Evolutionary conservation across 2,888 invertebrate species (phyloP).

Genomic region (Drosophila maculinotata): DNA sequence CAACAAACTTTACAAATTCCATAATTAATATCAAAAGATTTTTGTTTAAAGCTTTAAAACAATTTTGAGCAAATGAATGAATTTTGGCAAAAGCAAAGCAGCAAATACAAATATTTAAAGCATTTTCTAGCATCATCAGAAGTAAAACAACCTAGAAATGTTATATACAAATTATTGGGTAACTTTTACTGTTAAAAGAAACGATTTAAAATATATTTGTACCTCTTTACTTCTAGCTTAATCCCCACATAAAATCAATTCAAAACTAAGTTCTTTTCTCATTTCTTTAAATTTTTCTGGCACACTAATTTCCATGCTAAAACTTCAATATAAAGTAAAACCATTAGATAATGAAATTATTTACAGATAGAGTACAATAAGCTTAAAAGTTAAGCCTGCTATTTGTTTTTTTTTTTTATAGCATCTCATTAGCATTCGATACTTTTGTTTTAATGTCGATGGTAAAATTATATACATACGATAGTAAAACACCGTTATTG

Average conservation of each 20-base stretch:
- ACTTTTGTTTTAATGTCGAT: conserved; percentile 41
- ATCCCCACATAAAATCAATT: neutral
- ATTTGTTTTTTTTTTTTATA: conserved; percentile 19
- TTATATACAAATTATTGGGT: too few species aligned
- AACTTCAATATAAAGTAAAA: conserved; percentile 22
- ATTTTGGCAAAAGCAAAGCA: conserved; percentile 43
- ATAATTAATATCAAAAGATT: conserved; percentile 12
- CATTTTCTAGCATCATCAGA: neutral
- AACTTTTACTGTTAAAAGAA: too few species aligned
- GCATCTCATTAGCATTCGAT: conserved; percentile 80
- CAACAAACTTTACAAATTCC: conserved; percentile 64
- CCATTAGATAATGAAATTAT: conserved; percentile 40
- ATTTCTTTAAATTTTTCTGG: neutral
- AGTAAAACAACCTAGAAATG: conserved; percentile 2
- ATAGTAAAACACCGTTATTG: conserved; percentile 36
- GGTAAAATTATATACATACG: conserved; percentile 46
- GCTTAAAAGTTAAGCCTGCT: conserved; percentile 40
- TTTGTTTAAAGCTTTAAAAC: conserved; percentile 75
- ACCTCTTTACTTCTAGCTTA: conserved; percentile 3
- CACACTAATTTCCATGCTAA: conserved; percentile 3
- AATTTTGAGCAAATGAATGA: conserved; percentile 70
- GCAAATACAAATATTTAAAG: conserved; percentile 17
- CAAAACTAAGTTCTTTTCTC: neutral
- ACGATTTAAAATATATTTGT: too few species aligned
- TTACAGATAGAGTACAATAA: conserved; percentile 36